phyloP scores from a whole-genome alignment of 2,888 invertebrate species.

The Agrotis ipsilon region DNA sequence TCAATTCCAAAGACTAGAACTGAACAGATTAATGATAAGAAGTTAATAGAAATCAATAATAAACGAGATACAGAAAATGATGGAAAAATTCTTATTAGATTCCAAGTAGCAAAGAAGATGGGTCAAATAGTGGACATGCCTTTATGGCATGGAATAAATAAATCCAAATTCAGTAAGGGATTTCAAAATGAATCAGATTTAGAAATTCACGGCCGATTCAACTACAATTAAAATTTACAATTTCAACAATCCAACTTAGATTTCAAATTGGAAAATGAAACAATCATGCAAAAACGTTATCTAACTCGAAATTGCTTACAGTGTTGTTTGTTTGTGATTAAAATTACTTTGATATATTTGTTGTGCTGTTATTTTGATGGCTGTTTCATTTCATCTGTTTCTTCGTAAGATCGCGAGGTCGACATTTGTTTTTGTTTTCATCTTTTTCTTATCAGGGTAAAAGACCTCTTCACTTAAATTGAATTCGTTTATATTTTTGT shows the following conservation, averaged over 20 bases:
- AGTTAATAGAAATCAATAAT: not conserved
- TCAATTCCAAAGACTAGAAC: slow-evolving; percentile 1
- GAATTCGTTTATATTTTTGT: not conserved
- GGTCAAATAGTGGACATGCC: not conserved
- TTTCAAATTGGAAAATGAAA: slow-evolving; percentile 43
- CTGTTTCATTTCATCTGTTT: slow-evolving; percentile 20
- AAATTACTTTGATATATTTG: slow-evolving; percentile 25
- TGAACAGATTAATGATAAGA: not conserved
- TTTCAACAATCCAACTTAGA: slow-evolving; percentile 34
- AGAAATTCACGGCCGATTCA: slow-evolving; percentile 16
- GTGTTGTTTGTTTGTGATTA: slow-evolving; percentile 36
- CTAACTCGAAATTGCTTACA: slow-evolving; percentile 17
- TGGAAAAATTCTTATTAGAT: slow-evolving; percentile 4
- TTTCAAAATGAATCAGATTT: slow-evolving; percentile 14
- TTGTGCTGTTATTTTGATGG: slow-evolving; percentile 12
- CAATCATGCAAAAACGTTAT: slow-evolving; percentile 27
- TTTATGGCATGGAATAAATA: not conserved
- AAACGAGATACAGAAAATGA: not conserved
- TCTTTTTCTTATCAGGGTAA: slow-evolving; percentile 9
- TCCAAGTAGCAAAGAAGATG: not conserved
- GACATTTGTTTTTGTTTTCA: not conserved
- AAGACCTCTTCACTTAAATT: not conserved
- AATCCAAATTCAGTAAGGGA: not conserved
- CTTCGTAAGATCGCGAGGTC: not conserved
- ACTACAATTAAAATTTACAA: slow-evolving; percentile 41